Base-by-base conservation (phyloP, 92 coral and sea anemone species). In the Umimayanthus kanabou region DNA sequence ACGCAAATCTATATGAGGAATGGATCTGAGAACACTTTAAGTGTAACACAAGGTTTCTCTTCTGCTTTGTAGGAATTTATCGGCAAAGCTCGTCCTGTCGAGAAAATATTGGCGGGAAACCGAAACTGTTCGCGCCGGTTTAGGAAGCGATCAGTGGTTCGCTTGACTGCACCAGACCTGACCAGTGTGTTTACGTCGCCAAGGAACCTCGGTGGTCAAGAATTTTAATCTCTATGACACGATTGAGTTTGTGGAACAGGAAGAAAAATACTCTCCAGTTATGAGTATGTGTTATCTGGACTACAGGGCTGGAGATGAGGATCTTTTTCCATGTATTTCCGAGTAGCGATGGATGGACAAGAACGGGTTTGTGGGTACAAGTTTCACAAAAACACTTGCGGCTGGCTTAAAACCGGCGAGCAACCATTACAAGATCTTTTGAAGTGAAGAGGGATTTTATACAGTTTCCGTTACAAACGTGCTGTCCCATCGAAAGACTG, bases 121-220 rank as follows among this genome's bases (percentile, higher is more conserved):
- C 82, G 82, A 80, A 61, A 18, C 29, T 61, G 85, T 61, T 80
- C 25, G 50, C 85, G 49, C 26, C 71, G 72, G 73, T 80, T 80
- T 80, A 6, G 40, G 29, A 55, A 55, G 37, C 85, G 43, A 37
- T 2, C 23, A 26, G n/a, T 29, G 22, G 23, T 74, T 74, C 40
- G 22, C 23, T 37, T 15, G 23, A 15, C 23, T 74, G 79, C 39
- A 30, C 64, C 29, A 42, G 18, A 33, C 2, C 37, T 33, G 37
- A 33, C 37, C 29, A 42, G 18, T 13, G 80, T 76, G 80, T 76
- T 39, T 80, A 20, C 69, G 84, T 57, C 84, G 84, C 15, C 71
- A 55, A 80, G 85, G 67, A 28, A 23, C 45, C 33, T 61, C 39
- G 37, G 85, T 80, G 73, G 73, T 25, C 39, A 78, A 45, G 39